phyloP scores from a whole-genome alignment of 1,140 invertebrate species.

The Aporrectodea caliginosa region DNA sequence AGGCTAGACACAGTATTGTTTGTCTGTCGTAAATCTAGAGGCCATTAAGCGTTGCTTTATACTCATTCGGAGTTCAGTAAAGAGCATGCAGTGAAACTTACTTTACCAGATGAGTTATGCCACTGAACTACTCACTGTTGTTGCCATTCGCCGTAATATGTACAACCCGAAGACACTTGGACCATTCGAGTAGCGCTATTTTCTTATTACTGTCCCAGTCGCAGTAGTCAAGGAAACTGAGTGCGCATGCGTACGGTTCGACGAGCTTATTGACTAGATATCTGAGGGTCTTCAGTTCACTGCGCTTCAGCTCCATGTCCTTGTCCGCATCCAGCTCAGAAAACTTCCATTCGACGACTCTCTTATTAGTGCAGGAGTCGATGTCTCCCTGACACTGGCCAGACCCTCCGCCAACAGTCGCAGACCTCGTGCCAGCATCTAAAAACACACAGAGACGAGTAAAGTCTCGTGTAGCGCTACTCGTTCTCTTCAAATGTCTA shows the following conservation, averaged over 20 bases:
- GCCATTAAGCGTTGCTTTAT: too few relatives aligned
- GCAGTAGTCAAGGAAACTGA: constrained; percentile 79
- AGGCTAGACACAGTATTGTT: too few relatives aligned
- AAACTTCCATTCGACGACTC: constrained; percentile 79
- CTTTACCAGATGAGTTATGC: too few relatives aligned
- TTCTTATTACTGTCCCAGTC: constrained; percentile 74
- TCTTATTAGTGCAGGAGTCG: constrained; percentile 34
- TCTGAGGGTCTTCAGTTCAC: constrained; percentile 74
- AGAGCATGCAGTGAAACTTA: too few relatives aligned
- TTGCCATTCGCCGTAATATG: constrained; percentile 42
- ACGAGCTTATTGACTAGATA: constrained; percentile 78
- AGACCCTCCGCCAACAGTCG: too few relatives aligned
- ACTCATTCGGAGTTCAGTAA: too few relatives aligned
- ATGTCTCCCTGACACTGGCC: constrained; percentile 34
- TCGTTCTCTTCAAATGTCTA: too few relatives aligned
- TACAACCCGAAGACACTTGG: constrained; percentile 69
- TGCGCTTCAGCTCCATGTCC: constrained; percentile 69
- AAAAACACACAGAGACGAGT: too few relatives aligned
- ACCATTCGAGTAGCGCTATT: constrained; percentile 74
- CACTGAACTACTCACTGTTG: not conserved
- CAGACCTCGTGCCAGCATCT: too few relatives aligned
- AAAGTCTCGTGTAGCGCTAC: too few relatives aligned
- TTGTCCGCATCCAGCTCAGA: constrained; percentile 70
- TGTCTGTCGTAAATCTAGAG: too few relatives aligned
- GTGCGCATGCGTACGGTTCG: constrained; percentile 79